Evolutionary conservation across 1,140 invertebrate genomes (phyloP).

Genomic region (Neomicropteryx cornuta): DNA sequence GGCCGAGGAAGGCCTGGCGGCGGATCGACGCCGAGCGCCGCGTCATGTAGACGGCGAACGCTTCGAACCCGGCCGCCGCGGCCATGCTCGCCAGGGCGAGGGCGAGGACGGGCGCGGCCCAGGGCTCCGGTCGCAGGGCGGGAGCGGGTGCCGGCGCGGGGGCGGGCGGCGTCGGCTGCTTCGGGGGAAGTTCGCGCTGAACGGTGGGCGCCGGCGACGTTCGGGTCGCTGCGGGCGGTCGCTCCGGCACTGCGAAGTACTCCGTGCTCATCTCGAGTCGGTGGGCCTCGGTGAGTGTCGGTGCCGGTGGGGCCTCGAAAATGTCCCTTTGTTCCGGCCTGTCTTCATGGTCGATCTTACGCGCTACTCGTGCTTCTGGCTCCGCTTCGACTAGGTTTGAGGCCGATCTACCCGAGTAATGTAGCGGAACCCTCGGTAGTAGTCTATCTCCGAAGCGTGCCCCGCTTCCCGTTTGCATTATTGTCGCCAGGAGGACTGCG

Average conservation of each 20-base stretch:
- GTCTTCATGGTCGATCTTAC: constrained; percentile 13
- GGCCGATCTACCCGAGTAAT: constrained; percentile 26
- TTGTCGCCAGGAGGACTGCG: too few relatives aligned
- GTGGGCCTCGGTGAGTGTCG: constrained; percentile 41
- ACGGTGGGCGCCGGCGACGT: constrained; percentile 19
- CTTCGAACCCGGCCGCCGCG: constrained; percentile 73
- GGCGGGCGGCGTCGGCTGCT: constrained; percentile 16
- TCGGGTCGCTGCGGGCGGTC: constrained; percentile 21
- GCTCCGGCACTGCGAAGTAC: constrained; percentile 56
- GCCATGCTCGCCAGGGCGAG: constrained; percentile 68
- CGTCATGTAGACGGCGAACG: constrained; percentile 82
- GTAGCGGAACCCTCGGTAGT: constrained; percentile 29
- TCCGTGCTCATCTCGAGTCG: constrained; percentile 64
- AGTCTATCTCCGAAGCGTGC: constrained; percentile 37
- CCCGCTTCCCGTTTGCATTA: too few relatives aligned
- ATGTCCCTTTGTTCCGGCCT: constrained; percentile 14
- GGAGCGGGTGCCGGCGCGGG: constrained; percentile 18
- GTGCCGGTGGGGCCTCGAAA: constrained; percentile 23
- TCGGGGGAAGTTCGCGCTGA: constrained; percentile 14
- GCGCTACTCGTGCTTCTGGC: constrained; percentile 11
- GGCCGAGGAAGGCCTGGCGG: constrained; percentile 81
- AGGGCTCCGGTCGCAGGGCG: constrained; percentile 58
- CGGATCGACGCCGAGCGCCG: constrained; percentile 71
- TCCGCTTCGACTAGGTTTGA: constrained; percentile 19
- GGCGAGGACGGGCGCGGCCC: constrained; percentile 77